Conservation (phyloP, 2,113 vertebrate species). For the Myotis davidii region DNA sequence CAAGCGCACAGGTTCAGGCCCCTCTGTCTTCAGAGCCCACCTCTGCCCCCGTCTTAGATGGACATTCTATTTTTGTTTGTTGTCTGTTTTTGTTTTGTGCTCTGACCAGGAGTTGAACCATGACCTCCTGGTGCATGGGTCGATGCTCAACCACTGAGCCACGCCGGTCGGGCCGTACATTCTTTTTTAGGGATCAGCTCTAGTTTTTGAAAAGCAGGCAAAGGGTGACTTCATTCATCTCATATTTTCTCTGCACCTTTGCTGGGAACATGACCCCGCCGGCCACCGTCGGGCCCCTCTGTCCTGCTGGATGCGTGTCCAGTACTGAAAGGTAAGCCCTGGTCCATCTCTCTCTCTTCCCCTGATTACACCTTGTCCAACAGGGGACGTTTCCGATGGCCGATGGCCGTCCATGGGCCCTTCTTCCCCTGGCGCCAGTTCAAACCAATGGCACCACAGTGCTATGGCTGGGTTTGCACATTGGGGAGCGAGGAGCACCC, state of each 20-base stretch:
- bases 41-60: not conserved
- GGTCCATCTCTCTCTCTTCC: not conserved
- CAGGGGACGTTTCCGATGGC: not conserved
- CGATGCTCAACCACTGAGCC: no score
- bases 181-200: no score
- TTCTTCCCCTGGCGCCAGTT: not conserved
- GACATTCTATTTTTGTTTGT: no score
- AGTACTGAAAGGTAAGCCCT: slow-evolving; percentile 68
- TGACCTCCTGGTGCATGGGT: no score
- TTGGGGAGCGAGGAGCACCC: not conserved
- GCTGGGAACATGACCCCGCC: accelerated
- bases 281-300: not conserved
- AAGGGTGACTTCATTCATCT: not conserved
- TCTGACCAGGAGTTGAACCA: no score
- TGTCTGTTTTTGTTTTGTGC: no score
- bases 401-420: no score
- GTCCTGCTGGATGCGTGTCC: accelerated
- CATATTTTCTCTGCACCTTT: not conserved
- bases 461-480: not conserved
- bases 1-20: not conserved
- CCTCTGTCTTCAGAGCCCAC: not conserved
- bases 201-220: no score
- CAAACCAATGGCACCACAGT: not conserved
- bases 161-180: no score
- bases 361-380: not conserved